Percentiles rank a stretch among this genome's conserved stretches.
phyloP scores from a whole-genome alignment of 2,797 vertebrate genomes.

The Rhabdomys pumilio region DNA sequence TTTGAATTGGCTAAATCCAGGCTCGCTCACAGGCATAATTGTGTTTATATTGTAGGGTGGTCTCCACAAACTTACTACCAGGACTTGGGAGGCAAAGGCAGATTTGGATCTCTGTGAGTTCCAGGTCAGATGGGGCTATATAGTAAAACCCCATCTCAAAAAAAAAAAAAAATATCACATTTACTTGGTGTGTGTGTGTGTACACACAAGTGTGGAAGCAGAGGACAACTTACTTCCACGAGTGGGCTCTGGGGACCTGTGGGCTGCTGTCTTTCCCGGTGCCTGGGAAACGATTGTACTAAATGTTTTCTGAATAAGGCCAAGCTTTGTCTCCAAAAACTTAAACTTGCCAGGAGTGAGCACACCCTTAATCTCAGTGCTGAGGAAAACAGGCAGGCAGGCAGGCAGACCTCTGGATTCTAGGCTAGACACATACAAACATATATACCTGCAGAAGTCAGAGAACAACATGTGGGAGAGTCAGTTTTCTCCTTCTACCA shows the following conservation, averaged over 20 bases:
- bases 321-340: not conserved
- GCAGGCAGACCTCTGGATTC: not conserved
- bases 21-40: not conserved
- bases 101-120: not conserved
- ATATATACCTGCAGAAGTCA: not conserved
- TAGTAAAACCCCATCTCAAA: not conserved
- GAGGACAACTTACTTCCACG: not conserved
- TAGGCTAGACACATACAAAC: not conserved
- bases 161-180: not conserved
- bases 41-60: not conserved
- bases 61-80: not conserved
- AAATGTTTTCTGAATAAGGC: conserved; percentile 54
- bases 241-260: not conserved
- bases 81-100: not conserved
- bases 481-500: not conserved
- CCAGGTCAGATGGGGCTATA: not conserved
- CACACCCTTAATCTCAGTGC: not conserved
- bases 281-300: not conserved
- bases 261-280: not conserved
- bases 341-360: not conserved
- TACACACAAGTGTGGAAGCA: not conserved
- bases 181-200: not conserved
- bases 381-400: not conserved
- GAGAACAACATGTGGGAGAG: not conserved
- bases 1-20: conserved; percentile 1